Evolutionary conservation across 2,888 invertebrate species (phyloP).

Genomic region (Theodoxus fluviatilis): DNA sequence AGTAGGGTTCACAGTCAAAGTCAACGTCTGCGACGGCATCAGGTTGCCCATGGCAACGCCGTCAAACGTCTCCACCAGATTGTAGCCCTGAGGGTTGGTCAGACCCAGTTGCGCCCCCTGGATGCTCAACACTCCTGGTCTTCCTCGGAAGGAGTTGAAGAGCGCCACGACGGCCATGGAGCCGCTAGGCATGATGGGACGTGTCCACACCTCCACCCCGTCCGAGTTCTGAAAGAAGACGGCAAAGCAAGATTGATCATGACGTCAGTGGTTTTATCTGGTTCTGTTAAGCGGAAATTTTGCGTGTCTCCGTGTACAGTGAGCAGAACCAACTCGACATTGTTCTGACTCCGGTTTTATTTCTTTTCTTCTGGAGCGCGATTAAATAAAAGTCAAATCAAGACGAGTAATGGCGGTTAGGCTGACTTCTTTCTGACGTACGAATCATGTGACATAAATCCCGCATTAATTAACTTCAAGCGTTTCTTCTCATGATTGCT

Average conservation of each 20-base stretch:
- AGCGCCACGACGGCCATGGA: conserved; percentile 49
- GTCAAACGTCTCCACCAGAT: conserved; percentile 49
- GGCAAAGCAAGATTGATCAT: not conserved
- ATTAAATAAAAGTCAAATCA: no score
- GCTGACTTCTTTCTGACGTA: no score
- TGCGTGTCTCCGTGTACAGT: no score
- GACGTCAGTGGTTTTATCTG: no score
- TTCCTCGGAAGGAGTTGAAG: conserved; percentile 41
- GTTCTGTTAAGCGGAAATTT: no score
- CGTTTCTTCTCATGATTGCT: no score
- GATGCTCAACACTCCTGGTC: conserved; percentile 38
- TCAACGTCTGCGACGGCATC: conserved; percentile 38
- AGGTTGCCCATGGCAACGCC: conserved; percentile 36
- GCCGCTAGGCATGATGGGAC: conserved; percentile 63
- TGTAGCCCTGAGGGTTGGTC: conserved; percentile 40
- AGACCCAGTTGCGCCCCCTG: conserved; percentile 39
- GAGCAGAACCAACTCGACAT: no score
- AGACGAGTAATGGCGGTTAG: no score
- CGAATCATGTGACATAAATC: no score
- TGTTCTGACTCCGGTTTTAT: no score
- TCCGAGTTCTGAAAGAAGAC: conserved; percentile 28
- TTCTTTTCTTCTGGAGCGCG: no score
- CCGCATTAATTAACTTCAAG: no score
- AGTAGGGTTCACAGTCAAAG: conserved; percentile 35
- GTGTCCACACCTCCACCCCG: conserved; percentile 83